These are phyloP conservation scores for Neolamprologus ventralis DNA, from an alignment of 2,113 vertebrate genomes.

Conservation along the genomic window DNA sequence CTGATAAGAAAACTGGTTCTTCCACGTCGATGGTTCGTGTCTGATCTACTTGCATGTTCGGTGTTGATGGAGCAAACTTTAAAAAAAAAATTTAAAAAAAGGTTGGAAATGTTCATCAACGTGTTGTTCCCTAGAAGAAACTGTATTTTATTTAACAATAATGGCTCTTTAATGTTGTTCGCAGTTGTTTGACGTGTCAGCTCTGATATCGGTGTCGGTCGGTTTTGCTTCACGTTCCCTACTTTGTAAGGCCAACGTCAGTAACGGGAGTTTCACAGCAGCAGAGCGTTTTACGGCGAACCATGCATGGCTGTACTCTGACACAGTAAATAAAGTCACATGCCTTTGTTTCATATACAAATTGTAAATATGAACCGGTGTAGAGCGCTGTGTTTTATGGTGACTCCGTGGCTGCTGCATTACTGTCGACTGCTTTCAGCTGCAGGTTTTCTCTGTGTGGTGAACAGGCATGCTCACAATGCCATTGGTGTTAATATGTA, in stretches of 20 bases:
- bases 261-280: background rate
- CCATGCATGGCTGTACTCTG: background rate
- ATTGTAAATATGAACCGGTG: background rate
- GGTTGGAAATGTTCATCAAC: background rate
- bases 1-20: conserved; percentile 28
- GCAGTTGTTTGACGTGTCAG: conserved; percentile 3
- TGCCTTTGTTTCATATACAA: background rate
- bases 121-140: background rate
- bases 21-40: conserved; percentile 29
- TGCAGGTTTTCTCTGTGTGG: conserved; percentile 18
- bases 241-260: background rate
- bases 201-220: background rate
- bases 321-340: background rate
- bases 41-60: conserved; percentile 55
- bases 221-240: background rate
- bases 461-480: conserved; percentile 32
- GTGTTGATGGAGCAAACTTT: conserved; percentile 22
- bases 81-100: accelerated
- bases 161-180: background rate
- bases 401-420: background rate
- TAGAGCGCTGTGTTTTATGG: conserved; percentile 9
- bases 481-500: conserved; percentile 47
- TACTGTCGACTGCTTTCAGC: background rate
- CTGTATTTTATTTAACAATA: background rate
- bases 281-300: background rate